A percentile compares a stretch with the other conserved stretches of the same genome.
Evolutionary conservation across 1,140 invertebrate species (phyloP).

Genomic region (Diuraphis noxia): DNA sequence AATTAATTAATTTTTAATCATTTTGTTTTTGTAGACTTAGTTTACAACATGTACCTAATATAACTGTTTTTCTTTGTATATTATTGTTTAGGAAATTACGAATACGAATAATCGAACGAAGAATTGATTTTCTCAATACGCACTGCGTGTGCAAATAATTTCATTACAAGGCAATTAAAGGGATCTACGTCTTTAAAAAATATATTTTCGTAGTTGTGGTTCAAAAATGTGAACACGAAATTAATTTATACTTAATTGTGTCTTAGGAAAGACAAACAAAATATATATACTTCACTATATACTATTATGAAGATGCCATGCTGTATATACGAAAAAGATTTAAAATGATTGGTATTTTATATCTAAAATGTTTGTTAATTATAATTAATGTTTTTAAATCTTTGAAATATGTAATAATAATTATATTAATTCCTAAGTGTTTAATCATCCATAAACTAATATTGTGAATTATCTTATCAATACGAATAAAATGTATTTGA

Average conservation of each 20-base stretch:
- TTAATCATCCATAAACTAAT: too few relatives aligned
- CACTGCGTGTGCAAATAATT: background rate
- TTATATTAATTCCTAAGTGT: too few relatives aligned
- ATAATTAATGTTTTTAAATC: too few relatives aligned
- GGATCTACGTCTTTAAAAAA: background rate
- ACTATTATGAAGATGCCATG: too few relatives aligned
- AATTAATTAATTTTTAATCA: slow-evolving; percentile 7
- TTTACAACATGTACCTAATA: background rate
- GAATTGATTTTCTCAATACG: background rate
- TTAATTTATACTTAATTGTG: background rate
- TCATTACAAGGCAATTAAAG: background rate
- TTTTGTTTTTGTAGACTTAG: background rate
- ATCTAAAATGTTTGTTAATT: too few relatives aligned
- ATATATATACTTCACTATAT: background rate
- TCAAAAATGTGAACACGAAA: background rate
- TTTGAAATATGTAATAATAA: too few relatives aligned
- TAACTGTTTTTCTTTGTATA: background rate
- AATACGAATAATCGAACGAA: background rate
- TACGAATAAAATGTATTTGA: too few relatives aligned
- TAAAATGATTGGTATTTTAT: too few relatives aligned
- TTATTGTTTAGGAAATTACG: background rate
- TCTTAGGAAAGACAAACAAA: background rate
- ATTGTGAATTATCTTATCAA: too few relatives aligned
- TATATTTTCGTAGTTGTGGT: background rate
- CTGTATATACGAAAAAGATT: background rate